Evolutionary conservation across 2,888 invertebrate species (phyloP).

Genomic region (Sphaerophoria rueppellii): DNA sequence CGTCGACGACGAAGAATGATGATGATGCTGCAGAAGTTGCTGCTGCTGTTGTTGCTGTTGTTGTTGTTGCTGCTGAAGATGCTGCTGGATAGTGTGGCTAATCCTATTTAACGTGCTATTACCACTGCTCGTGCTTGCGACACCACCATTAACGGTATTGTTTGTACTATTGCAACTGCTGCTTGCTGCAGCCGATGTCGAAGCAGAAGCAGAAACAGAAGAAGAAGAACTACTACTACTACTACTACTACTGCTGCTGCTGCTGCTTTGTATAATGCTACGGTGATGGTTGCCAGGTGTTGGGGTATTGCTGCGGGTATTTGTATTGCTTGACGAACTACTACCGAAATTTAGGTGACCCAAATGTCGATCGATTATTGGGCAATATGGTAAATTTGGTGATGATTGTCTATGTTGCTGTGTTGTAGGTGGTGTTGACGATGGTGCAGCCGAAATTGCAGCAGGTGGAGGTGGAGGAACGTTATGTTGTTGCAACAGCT

Average conservation of each 20-base stretch:
- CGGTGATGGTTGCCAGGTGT: conserved; percentile 75
- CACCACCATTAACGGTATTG: conserved; percentile 54
- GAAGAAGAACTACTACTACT: conserved; percentile 40
- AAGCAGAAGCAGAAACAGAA: conserved; percentile 36
- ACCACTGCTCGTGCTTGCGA: conserved; percentile 54
- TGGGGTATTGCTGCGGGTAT: conserved; percentile 76
- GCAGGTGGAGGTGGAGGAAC: conserved; percentile 48
- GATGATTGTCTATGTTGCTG: conserved; percentile 67
- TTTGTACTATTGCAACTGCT: conserved; percentile 57
- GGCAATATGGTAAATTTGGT: conserved; percentile 72
- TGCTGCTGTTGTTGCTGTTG: conserved; percentile 73
- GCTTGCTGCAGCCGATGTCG: conserved; percentile 46
- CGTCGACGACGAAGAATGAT: conserved; percentile 73
- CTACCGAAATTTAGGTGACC: conserved; percentile 81
- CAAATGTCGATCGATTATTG: conserved; percentile 77
- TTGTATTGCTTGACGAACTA: conserved; percentile 75
- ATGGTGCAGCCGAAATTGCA: neutral
- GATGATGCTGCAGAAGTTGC: conserved; percentile 72
- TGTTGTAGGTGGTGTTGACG: conserved; percentile 20
- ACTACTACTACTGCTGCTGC: conserved; percentile 44
- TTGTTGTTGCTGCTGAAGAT: conserved; percentile 59
- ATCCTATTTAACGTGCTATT: conserved; percentile 66
- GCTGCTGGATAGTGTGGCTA: conserved; percentile 74
- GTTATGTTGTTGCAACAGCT: conserved; percentile 66
- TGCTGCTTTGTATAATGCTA: conserved; percentile 76